Evolutionary conservation across 2,888 invertebrate genomes (phyloP), one percentile per base, ranked within the genome.

Genomic region (Lepetodrilus schrolli): DNA sequence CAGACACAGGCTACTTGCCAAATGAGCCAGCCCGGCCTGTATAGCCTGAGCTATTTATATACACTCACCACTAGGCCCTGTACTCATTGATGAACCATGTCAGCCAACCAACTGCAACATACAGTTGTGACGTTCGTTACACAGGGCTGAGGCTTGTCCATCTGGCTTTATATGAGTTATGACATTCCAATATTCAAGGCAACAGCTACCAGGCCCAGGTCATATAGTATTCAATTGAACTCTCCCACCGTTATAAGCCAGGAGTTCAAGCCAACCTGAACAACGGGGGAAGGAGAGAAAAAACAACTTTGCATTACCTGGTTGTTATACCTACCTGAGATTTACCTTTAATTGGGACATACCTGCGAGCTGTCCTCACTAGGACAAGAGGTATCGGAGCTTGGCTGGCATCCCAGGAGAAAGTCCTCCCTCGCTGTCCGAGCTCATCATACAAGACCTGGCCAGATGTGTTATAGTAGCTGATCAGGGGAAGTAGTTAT

Each of bases 161-260:
- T 23, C 17, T 26, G 58, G 34, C 58, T 21, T 30, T n/a, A 51
- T 58, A 43, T 43, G n/a, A n/a, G n/a, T 4, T 48, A 48, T 48
- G 58, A 58, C 58, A 58, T 58, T 58, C 58, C 58, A 58, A 23
- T 58, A 58, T 26, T n/a, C n/a, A n/a, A n/a, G n/a, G n/a, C n/a
- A n/a, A n/a, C n/a, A n/a, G n/a, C n/a, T n/a, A n/a, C n/a, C n/a
- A n/a, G n/a, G n/a, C n/a, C n/a, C n/a, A n/a, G n/a, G n/a, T n/a
- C n/a, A n/a, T n/a, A n/a, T n/a, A n/a, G n/a, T n/a, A n/a, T n/a
- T n/a, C n/a, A n/a, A n/a, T n/a, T n/a, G n/a, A n/a, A n/a, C n/a
- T n/a, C n/a, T n/a, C n/a, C n/a, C n/a, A n/a, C n/a, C n/a, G n/a
- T n/a, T n/a, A n/a, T n/a, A n/a, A n/a, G n/a, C n/a, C n/a, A n/a